Conservation (phyloP, 2,113 vertebrate genomes). For the Climacteris rufus region DNA sequence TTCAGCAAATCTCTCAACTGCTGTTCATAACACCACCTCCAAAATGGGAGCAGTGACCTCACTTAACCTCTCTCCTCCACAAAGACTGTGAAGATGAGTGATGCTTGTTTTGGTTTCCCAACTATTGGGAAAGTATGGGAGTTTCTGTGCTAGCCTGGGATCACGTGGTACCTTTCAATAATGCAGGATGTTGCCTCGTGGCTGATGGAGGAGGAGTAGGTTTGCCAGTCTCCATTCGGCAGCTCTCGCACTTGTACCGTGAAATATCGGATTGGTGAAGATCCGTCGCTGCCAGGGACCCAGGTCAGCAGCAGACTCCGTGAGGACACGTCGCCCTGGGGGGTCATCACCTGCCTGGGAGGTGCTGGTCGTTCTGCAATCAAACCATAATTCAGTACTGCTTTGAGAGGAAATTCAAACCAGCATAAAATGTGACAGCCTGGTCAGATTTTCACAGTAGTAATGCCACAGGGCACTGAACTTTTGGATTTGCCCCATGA, state of each 20-base stretch:
- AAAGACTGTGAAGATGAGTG: background rate
- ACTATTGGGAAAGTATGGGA: background rate
- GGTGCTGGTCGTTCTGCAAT: constrained; percentile 88
- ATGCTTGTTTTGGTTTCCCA: background rate
- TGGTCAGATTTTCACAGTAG: background rate
- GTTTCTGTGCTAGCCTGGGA: background rate
- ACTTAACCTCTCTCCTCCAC: background rate
- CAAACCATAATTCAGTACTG: background rate
- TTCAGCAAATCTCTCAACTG: constrained; percentile 22
- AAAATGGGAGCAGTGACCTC: background rate
- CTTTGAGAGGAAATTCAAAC: background rate
- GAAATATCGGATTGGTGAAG: constrained; percentile 90
- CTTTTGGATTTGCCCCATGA: background rate
- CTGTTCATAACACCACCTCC: background rate
- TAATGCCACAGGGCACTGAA: background rate
- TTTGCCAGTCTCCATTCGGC: constrained; percentile 79
- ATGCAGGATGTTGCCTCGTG: constrained; percentile 82
- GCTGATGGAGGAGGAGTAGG: constrained; percentile 83
- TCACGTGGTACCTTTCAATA: constrained; percentile 76
- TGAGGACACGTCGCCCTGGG: constrained; percentile 83
- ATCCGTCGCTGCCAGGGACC: constrained; percentile 85
- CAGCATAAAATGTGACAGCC: background rate
- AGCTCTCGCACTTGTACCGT: constrained; percentile 87
- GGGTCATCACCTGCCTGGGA: constrained; percentile 79
- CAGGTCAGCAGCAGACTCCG: constrained; percentile 82